phyloP scores from a whole-genome alignment of 1,140 invertebrate species.

The Manduca sexta region DNA sequence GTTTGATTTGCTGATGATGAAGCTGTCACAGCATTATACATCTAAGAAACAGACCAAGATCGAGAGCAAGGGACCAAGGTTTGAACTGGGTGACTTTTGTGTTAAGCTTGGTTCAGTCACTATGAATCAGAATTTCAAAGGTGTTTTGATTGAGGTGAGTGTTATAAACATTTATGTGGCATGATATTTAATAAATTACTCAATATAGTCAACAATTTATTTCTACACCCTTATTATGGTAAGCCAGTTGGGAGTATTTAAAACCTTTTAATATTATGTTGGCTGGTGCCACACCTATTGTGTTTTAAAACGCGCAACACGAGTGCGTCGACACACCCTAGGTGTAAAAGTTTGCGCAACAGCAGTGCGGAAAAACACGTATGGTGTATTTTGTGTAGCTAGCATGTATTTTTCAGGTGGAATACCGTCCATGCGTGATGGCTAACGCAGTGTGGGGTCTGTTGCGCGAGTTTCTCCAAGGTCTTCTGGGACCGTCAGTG shows the following conservation, averaged over 20 bases:
- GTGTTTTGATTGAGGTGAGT: slow-evolving; percentile 91
- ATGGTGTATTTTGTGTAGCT: too few species aligned
- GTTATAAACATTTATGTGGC: neutral
- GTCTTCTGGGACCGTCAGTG: slow-evolving; percentile 87
- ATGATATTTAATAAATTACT: neutral
- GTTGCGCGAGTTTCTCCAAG: slow-evolving; percentile 93
- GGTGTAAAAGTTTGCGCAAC: too few species aligned
- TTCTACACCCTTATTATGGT: too few species aligned
- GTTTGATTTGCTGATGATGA: slow-evolving; percentile 93
- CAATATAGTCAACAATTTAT: neutral
- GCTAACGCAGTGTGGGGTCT: slow-evolving; percentile 92
- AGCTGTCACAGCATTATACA: slow-evolving; percentile 89
- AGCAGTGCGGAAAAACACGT: too few species aligned
- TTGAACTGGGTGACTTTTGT: slow-evolving; percentile 94
- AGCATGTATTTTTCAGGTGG: slow-evolving; percentile 77
- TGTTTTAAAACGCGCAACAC: too few species aligned
- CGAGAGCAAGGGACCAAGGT: slow-evolving; percentile 94
- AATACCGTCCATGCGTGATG: slow-evolving; percentile 93
- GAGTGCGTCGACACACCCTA: too few species aligned
- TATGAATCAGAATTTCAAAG: slow-evolving; percentile 95
- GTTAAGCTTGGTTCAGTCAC: slow-evolving; percentile 95
- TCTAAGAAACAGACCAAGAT: slow-evolving; percentile 92
- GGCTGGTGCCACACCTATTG: too few species aligned
- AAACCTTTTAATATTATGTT: neutral
- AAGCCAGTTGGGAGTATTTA: too few species aligned